Conservation (phyloP, 23 tunicate species). For the Trididemnum clinides region DNA sequence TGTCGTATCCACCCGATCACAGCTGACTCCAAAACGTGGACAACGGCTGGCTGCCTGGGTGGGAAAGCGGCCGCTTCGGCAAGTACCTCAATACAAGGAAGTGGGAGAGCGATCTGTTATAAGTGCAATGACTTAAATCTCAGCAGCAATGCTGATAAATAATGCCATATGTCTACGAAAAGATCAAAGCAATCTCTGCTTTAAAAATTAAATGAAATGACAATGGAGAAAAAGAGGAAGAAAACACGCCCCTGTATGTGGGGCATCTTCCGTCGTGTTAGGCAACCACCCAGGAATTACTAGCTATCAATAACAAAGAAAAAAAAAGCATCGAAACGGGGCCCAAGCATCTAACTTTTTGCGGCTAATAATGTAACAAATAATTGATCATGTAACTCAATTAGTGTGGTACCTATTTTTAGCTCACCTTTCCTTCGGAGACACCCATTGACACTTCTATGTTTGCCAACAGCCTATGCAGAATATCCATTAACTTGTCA, state of each 20-base stretch:
- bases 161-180: not conserved
- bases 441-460: slow-evolving; percentile 78
- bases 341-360: too few relatives aligned
- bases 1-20: slow-evolving; percentile 91
- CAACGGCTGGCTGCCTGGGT: slow-evolving; percentile 84
- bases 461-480: slow-evolving; percentile 76
- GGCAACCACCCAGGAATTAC: too few relatives aligned
- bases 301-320: too few relatives aligned
- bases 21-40: slow-evolving; percentile 87
- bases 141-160: not conserved
- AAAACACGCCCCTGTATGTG: too few relatives aligned
- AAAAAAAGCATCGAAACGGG: too few relatives aligned
- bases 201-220: too few relatives aligned
- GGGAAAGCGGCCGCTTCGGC: slow-evolving; percentile 86
- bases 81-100: slow-evolving; percentile 87
- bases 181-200: too few relatives aligned
- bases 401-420: too few relatives aligned
- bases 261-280: too few relatives aligned
- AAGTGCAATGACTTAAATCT: not conserved
- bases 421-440: slow-evolving; percentile 71
- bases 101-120: slow-evolving; percentile 65
- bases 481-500: slow-evolving; percentile 87
- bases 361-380: too few relatives aligned
- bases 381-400: too few relatives aligned
- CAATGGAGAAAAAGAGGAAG: too few relatives aligned